Base-by-base conservation (phyloP, 2,113 vertebrate species). In the Nerophis ophidion region DNA sequence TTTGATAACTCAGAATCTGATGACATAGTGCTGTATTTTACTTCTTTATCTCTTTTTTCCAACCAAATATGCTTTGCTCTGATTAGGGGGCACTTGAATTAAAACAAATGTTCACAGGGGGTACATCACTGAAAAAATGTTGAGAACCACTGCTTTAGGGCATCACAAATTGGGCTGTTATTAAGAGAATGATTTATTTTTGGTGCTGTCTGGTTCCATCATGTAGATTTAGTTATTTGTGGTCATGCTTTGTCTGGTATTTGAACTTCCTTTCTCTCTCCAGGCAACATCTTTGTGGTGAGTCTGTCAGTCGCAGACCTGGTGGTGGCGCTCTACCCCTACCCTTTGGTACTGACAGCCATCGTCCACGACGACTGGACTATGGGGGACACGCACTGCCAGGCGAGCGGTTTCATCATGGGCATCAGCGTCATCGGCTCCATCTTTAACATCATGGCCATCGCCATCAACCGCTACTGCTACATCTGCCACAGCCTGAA, bases 281-380 rank as follows among this genome's bases (percentile, higher is more conserved):
- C 72, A 91, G 90, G 90, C 7, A 91, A 91, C 71, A 88, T 89
- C 68, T 91, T 91, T 47, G 88, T 91, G 70, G 89, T 91, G 84
- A 91, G 87, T 57, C 61, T 89, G 45, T 86, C 86, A 0, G 75
- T 89, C 1, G 87, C 86, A 2, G 87, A 89, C 74, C 80, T 91
- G 66, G 85, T 91, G 70, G 90, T 90, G 61, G 90, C 89, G 0
- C 59, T 89, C 53, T 91, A 90, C 72, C 90, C 90, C 0, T 91
- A 89, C 73, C 90, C 90, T 5, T 67, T 91, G 72, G 89, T 90
- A 16, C 84, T 91, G 48, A 86, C 72, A 1, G 90, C 90, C 34
- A 90, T 91, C 64, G 83, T 90, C 74, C 84, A 87, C 53, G 74
- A 88, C 15, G 86, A 86, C 66, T 91, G 90, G 90, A 87, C 72